Base-by-base conservation (phyloP, 2,797 vertebrate genomes). In the Poecilia wingei region DNA sequence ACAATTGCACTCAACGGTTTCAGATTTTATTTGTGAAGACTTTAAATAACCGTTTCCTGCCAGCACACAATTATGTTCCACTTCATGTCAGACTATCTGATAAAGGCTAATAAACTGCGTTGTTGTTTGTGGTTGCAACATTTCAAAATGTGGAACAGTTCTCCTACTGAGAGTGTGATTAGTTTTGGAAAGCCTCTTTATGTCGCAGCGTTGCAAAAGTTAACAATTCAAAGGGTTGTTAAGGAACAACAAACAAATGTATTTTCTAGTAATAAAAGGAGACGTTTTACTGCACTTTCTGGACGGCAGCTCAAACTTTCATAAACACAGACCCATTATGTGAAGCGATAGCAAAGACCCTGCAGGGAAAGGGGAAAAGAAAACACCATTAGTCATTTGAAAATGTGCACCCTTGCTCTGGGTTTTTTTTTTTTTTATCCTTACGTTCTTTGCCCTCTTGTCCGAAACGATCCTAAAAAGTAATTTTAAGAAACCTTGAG, bases 401-500 rank as follows among this genome's bases (percentile, higher is more conserved):
- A 93, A 95, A 95, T 93, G 84, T 94, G 91, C 92, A 89, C 94
- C 91, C 90, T 91, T 93, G 93, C 92, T 93, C 94, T 95, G 91
- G 47, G 46, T 49, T 6, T 49, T 49, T 49, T 49, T 49, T 49
- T 45, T 45, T 88, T 47, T 51, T 93, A 92, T 91, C 86, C 89
- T 89, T 86, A 89, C 91, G 90, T 92, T 92, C 92, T 89, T 90
- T 88, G 66, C 89, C 87, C 68, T 83, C 85, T 85, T 77, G 43
- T 87, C 91, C 86, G 93, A 95, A 51, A 93, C 92, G 89, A 95
- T 94, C 92, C 93, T 87, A 95, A 94, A 70, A 94, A 94, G 94
- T 92, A 97, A 95, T 93, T 97, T 96, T 97, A 96, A 95, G 97
- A 97, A 97, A 96, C 96, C 95, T 95, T 82, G 95, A 95, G 91